Evolutionary conservation across 2,113 vertebrate species (phyloP), one percentile per base, ranked within the genome.

Genomic region (Chroicocephalus ridibundus): DNA sequence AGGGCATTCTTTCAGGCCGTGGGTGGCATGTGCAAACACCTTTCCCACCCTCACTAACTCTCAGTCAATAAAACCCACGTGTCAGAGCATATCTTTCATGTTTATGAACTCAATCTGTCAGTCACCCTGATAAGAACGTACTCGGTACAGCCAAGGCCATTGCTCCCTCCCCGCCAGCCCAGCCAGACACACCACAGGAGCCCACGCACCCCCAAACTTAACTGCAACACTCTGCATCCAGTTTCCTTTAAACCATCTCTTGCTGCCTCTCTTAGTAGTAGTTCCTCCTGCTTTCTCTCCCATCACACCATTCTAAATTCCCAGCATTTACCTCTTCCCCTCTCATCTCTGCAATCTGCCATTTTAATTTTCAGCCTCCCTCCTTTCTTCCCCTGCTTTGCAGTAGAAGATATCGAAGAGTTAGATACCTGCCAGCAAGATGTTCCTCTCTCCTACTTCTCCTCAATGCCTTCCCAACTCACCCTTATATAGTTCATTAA

Each of bases 221-320:
- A 3, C 52, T 40, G n/a, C 58, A 68, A 27, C 46, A 10, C 40
- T 52, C 72, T 29, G 52, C 42, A 47, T 19, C 61, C 61, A 16
- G 11, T 18, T 71, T 11, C 64, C 64, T 77, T n/a, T 32, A 24
- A 36, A 79, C 61, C 18, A 3, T 3, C 29, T 27, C 55, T 87
- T 2, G 0, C 54, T 55, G 26, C 46, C 49, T 54, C 54, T 75
- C 52, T 47, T 54, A 4, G 0, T 9, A 44, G 29, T 5, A 26
- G 44, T 38, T 83, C 29, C 31, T 83, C 57, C 58, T 36, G 47
- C 47, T 40, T 76, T 58, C 42, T 77, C 68, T 64, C 49, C 38
- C 40, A 36, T 65, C 38, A 13, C 18, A 24, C 27, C 18, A 10
- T 46, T 85, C 49, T 13, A 40, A 58, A 44, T 52, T 29, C 25